Percentiles rank a stretch among this genome's conserved stretches.
Conservation (phyloP, 1,140 invertebrate genomes). For the Pogonognathellus flavescens region DNA sequence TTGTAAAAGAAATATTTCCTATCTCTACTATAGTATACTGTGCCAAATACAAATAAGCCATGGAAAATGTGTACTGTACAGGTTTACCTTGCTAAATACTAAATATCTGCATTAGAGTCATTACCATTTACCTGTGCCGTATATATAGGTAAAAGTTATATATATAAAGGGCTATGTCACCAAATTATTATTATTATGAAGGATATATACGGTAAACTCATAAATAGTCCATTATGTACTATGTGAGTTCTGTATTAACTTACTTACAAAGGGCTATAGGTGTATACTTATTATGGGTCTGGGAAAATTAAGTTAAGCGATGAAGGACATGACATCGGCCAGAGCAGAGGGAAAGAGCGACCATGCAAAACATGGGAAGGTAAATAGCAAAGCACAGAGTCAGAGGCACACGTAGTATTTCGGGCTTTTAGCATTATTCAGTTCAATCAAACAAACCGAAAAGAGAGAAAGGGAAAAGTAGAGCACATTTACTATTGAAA, state of each 20-base stretch:
- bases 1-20: neutral
- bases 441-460: conserved; percentile 21
- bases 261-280: conserved; percentile 22
- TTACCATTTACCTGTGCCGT: no score
- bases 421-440: conserved; percentile 22
- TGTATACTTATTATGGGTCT: neutral
- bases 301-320: neutral
- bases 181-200: no score
- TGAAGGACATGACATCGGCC: neutral
- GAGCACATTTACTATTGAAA: conserved; percentile 40
- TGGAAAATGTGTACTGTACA: no score
- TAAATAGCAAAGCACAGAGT: neutral
- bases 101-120: no score
- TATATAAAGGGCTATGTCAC: no score
- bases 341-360: neutral
- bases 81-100: no score
- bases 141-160: no score
- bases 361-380: neutral
- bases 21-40: neutral
- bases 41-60: neutral
- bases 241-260: conserved; percentile 14
- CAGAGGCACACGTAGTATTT: neutral
- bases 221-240: no score
- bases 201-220: neutral
- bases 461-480: conserved; percentile 35